These are phyloP conservation scores for Netelia virgata DNA, from an alignment of 2,888 invertebrate genomes.

Conservation along the genomic window DNA sequence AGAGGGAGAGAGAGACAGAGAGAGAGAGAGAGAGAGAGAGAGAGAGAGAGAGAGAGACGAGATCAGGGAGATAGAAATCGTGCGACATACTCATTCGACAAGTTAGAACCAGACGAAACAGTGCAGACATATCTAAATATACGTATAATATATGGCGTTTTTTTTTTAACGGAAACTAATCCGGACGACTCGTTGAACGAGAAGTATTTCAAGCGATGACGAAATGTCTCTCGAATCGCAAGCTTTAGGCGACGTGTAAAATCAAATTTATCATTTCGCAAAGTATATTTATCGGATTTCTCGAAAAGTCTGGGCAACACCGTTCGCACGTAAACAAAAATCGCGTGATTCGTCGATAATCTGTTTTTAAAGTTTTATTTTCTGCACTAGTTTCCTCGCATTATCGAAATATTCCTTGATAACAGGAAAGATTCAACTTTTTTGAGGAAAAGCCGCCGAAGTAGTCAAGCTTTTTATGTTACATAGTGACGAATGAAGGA, in stretches of 20 bases:
- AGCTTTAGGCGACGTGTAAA: background rate
- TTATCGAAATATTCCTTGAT: background rate
- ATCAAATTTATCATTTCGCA: background rate
- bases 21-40: slow-evolving; percentile 6
- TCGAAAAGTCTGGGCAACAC: background rate
- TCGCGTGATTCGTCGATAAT: background rate
- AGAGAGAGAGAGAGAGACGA: slow-evolving; percentile 6
- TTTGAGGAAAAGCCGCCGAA: background rate
- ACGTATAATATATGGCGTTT: background rate
- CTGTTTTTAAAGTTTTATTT: background rate
- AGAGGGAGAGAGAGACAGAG: background rate
- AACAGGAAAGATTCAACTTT: background rate
- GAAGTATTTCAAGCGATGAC: background rate
- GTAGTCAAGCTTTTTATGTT: background rate
- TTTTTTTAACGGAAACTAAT: background rate
- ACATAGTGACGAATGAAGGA: background rate
- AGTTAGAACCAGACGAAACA: slow-evolving; percentile 38
- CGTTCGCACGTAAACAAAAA: background rate
- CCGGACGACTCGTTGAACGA: background rate
- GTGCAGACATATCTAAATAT: slow-evolving; percentile 22
- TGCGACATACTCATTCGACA: slow-evolving; percentile 5
- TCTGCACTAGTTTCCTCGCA: no score
- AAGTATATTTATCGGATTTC: background rate
- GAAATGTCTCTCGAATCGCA: background rate
- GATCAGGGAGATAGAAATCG: slow-evolving; percentile 18